A percentile compares a stretch with the other conserved stretches of the same genome.
phyloP scores from a whole-genome alignment of 2,797 vertebrate genomes.

The Lepilemur ruficaudatus region DNA sequence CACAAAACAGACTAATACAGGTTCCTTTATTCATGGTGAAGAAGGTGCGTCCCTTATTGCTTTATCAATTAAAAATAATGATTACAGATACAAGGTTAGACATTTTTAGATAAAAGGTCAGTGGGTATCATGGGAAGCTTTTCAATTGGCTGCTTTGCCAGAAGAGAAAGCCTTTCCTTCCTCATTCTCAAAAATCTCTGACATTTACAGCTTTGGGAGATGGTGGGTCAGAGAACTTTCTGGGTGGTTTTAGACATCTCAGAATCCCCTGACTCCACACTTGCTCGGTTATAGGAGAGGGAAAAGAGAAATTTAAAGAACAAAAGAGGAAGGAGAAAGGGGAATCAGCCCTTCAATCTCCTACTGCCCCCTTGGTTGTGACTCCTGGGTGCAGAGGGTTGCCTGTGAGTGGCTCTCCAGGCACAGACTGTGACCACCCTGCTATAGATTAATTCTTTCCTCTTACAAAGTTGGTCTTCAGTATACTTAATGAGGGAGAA shows the following conservation, averaged over 20 bases:
- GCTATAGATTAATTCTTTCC: slow-evolving; percentile 66
- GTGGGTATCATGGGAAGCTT: not conserved
- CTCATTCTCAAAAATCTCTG: not conserved
- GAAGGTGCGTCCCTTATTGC: not conserved
- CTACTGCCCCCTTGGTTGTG: not conserved
- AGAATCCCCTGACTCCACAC: not conserved
- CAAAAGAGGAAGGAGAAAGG: not conserved
- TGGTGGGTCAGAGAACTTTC: not conserved
- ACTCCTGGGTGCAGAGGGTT: slow-evolving; percentile 2
- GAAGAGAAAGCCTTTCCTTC: not conserved
- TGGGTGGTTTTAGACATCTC: not conserved
- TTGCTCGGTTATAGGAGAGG: slow-evolving; percentile 9
- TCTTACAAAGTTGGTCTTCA: slow-evolving; percentile 55
- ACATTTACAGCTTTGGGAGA: not conserved
- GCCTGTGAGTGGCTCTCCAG: not conserved
- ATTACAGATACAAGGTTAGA: not conserved
- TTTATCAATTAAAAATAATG: not conserved
- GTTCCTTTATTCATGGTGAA: not conserved
- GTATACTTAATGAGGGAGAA: slow-evolving; percentile 68
- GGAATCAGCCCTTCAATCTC: not conserved
- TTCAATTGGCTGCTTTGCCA: not conserved
- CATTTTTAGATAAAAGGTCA: not conserved
- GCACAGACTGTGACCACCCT: slow-evolving; percentile 53
- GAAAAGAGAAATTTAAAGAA: not conserved
- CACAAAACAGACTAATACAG: not conserved